phyloP scores from a whole-genome alignment of 92 coral and sea anemone genomes.

The Anthopleura xanthogrammica region DNA sequence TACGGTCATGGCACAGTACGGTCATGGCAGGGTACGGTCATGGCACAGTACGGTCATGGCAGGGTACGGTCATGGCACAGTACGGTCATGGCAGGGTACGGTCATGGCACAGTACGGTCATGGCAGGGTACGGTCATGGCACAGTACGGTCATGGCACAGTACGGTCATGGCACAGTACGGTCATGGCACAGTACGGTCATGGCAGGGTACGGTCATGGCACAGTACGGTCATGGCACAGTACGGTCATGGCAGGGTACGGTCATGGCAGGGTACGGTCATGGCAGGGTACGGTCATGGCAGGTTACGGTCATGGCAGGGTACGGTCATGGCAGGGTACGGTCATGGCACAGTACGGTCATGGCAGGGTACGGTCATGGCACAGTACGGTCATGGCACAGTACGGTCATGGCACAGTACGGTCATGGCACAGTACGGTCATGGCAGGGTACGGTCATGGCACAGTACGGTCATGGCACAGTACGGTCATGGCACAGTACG shows the following conservation, averaged over 20 bases:
- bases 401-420: not conserved
- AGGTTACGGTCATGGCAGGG: not conserved
- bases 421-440: not conserved
- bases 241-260: not conserved
- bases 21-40: not conserved
- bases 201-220: not conserved
- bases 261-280: not conserved
- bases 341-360: not conserved
- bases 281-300: not conserved
- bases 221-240: not conserved
- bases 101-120: not conserved
- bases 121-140: not conserved
- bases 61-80: not conserved
- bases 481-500: not conserved
- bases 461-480: not conserved
- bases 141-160: not conserved
- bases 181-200: not conserved
- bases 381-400: not conserved
- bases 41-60: not conserved
- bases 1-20: not conserved
- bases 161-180: not conserved
- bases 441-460: not conserved
- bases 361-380: not conserved
- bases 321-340: not conserved
- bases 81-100: not conserved